phyloP scores from a whole-genome alignment of 2,888 invertebrate genomes.

The Tinea pellionella region DNA sequence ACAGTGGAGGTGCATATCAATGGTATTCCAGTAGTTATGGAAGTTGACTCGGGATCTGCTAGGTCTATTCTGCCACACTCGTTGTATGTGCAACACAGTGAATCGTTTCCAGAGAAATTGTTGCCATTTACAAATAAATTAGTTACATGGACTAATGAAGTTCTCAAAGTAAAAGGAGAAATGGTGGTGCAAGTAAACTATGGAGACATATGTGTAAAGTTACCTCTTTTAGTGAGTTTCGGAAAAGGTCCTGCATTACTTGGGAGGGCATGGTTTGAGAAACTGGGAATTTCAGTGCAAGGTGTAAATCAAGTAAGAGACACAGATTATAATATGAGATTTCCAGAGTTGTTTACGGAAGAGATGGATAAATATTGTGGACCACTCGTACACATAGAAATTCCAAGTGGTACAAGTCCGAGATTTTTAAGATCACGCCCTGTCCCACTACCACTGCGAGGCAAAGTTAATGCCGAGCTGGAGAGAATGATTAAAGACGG shows the following conservation, averaged over 20 bases:
- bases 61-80: slow-evolving; percentile 13
- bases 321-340: background rate
- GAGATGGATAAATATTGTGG: slow-evolving; percentile 14
- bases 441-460: slow-evolving; percentile 19
- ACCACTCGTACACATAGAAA: slow-evolving; percentile 9
- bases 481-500: slow-evolving; percentile 13
- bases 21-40: slow-evolving; percentile 15
- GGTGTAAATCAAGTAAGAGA: background rate
- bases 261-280: background rate
- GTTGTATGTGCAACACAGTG: slow-evolving; percentile 9
- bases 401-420: background rate
- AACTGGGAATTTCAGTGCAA: background rate
- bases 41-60: slow-evolving; percentile 15
- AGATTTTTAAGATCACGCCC: slow-evolving; percentile 15
- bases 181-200: slow-evolving; percentile 2
- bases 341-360: slow-evolving; percentile 9
- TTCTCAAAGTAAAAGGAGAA: background rate
- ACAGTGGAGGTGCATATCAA: slow-evolving; percentile 12
- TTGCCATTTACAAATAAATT: slow-evolving; percentile 13
- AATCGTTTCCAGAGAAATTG: slow-evolving; percentile 8
- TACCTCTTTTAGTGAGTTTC: background rate
- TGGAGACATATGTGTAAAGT: background rate
- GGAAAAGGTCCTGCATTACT: slow-evolving; percentile 3
- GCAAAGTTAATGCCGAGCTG: slow-evolving; percentile 18
- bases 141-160: slow-evolving; percentile 15